Base-by-base conservation (phyloP, 2,797 vertebrate species). In the Sebastiscus tertius region DNA sequence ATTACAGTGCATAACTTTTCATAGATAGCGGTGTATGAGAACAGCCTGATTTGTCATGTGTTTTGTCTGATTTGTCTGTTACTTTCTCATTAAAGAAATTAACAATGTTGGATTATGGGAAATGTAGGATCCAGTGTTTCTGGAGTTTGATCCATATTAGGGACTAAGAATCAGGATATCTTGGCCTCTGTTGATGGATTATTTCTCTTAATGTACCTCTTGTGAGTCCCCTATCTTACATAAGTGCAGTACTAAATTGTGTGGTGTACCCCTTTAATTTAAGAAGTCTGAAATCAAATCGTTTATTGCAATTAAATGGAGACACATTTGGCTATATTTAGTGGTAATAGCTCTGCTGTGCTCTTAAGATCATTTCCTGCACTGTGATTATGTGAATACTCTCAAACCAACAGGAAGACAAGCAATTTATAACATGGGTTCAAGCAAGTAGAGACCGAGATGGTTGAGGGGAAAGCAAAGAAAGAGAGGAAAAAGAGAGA, bases 361-460 rank as follows among this genome's bases (percentile, higher is more conserved):
- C 33, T 73, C 8, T 82, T 59, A 71, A 60, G 60, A 58, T 67
- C 77, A 33, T 75, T 76, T 39, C 39, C 18, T 49, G 31, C 69
- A 6, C 13, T 68, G 27, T n/a, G 34, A 82, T 85, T 58, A 83
- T 65, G 69, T 12, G 67, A 84, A 80, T 63, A 65, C 46, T 68
- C 39, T 36, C 20, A 62, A 71, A 55, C 26, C 77, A 76, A 64
- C 36, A 56, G 64, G 72, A 64, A 8, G 55, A 33, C 1, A 0
- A 58, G 18, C 59, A 59, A 5, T 77, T 77, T 60, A 63, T 29
- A 36, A 54, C 52, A 52, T 52, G 46, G 46, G 18, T 20, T 52
- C 22, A 49, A 56, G 34, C n/a, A 67, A 46, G 27, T 12, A 39
- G 6, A 59, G 24, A 7, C 8, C 6, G 29, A 67, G 58, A 34